These are phyloP conservation scores for Procavia capensis DNA, from an alignment of 2,113 vertebrate genomes.

Conservation along the genomic window DNA sequence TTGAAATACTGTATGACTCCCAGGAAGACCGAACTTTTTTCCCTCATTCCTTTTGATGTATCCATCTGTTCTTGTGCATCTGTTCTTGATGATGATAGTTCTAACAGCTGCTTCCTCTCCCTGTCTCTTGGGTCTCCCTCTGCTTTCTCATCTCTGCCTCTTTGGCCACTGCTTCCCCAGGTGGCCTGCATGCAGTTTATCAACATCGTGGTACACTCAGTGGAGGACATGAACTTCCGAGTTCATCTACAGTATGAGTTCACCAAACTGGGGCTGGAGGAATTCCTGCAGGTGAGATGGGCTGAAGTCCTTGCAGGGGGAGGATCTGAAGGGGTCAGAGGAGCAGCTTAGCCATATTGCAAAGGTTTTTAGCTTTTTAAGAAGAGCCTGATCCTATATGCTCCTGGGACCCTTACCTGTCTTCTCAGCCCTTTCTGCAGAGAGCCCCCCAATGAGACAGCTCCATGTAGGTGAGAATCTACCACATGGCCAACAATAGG, in stretches of 20 bases:
- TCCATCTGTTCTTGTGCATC: neutral
- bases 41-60: neutral
- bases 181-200: conserved; percentile 99
- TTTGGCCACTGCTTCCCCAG: conserved; percentile 79
- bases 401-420: neutral
- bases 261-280: conserved; percentile 97
- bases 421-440: neutral
- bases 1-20: neutral
- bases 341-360: neutral
- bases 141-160: neutral
- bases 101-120: neutral
- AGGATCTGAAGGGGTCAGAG: neutral
- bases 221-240: conserved; percentile 99
- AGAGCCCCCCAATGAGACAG: neutral
- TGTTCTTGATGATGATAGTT: neutral
- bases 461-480: neutral
- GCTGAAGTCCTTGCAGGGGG: neutral
- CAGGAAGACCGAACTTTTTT: neutral
- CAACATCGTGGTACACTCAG: conserved; percentile 99
- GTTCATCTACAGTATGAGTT: conserved; percentile 98
- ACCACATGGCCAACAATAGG: neutral
- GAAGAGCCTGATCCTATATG: neutral
- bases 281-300: conserved; percentile 93
- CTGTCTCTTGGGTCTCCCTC: neutral
- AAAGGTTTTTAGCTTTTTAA: neutral